phyloP scores from a whole-genome alignment of 1,140 invertebrate species.

The Anagrus nilaparvatae region DNA sequence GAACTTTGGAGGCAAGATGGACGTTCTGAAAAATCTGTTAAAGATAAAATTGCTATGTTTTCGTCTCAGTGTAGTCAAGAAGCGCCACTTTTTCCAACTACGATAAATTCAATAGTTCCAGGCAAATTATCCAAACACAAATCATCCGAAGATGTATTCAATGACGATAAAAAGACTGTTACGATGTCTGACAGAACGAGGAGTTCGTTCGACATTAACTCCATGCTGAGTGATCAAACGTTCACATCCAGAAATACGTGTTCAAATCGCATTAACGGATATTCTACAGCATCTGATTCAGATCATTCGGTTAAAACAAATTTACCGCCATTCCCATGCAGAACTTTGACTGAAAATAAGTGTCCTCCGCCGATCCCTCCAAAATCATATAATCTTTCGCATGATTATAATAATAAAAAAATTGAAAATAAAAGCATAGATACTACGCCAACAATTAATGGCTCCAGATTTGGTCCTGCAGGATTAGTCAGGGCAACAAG shows the following conservation, averaged over 20 bases:
- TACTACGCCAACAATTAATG: neutral
- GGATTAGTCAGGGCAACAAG: conserved; percentile 42
- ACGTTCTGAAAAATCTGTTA: conserved; percentile 67
- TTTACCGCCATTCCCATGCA: too few relatives aligned
- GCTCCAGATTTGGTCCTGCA: neutral
- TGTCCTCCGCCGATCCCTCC: neutral
- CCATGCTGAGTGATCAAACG: conserved; percentile 17
- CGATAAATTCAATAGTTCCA: conserved; percentile 17
- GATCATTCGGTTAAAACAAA: too few relatives aligned
- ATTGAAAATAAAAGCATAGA: conserved; percentile 9
- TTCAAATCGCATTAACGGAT: neutral
- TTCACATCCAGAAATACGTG: too few relatives aligned
- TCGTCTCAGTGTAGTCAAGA: conserved; percentile 42
- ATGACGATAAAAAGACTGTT: conserved; percentile 21
- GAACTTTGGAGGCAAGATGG: conserved; percentile 53
- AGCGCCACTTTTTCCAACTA: conserved; percentile 26
- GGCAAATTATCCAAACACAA: conserved; percentile 35
- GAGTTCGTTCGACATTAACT: conserved; percentile 33
- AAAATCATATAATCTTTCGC: too few relatives aligned
- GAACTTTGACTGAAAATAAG: neutral
- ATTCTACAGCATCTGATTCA: too few relatives aligned
- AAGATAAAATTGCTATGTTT: conserved; percentile 83
- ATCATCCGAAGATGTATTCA: conserved; percentile 46
- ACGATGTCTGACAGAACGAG: conserved; percentile 28
- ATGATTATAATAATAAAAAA: too few relatives aligned